Conservation (phyloP, 2,113 vertebrate genomes). For the Proterorhinus semilunaris region DNA sequence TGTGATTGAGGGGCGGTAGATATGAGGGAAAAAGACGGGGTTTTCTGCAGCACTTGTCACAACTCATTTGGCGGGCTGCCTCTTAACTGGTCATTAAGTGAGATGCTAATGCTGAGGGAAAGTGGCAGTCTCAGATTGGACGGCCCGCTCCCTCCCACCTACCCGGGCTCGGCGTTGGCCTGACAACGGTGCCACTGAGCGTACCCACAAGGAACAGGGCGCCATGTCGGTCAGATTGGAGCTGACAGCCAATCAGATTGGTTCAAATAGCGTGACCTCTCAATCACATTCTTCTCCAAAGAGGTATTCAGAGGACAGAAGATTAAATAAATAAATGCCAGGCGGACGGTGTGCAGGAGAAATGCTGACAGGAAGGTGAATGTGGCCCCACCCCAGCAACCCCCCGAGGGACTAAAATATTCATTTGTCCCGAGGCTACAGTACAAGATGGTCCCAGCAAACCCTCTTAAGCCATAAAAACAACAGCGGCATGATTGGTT, state of each 20-base stretch:
- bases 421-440: conserved; percentile 88
- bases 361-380: conserved; percentile 82
- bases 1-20: conserved; percentile 83
- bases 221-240: conserved; percentile 80
- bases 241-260: conserved; percentile 87
- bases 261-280: conserved; percentile 80
- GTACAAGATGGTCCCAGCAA: conserved; percentile 74
- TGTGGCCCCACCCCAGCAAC: conserved; percentile 69
- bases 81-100: conserved; percentile 97
- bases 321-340: conserved; percentile 73
- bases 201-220: conserved; percentile 81
- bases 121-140: conserved; percentile 93
- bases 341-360: conserved; percentile 50
- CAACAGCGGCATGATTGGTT: conserved; percentile 58
- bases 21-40: conserved; percentile 85
- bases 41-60: conserved; percentile 94
- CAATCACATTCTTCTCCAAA: conserved; percentile 62
- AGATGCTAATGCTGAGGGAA: conserved; percentile 96
- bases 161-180: conserved; percentile 81
- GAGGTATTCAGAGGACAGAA: conserved; percentile 69
- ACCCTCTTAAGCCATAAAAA: conserved; percentile 39
- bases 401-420: conserved; percentile 93
- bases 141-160: conserved; percentile 71
- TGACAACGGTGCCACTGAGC: conserved; percentile 83
- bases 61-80: conserved; percentile 93